These are phyloP conservation scores for Pelobates fuscus DNA, from an alignment of 2,113 vertebrate genomes.

Conservation along the genomic window DNA sequence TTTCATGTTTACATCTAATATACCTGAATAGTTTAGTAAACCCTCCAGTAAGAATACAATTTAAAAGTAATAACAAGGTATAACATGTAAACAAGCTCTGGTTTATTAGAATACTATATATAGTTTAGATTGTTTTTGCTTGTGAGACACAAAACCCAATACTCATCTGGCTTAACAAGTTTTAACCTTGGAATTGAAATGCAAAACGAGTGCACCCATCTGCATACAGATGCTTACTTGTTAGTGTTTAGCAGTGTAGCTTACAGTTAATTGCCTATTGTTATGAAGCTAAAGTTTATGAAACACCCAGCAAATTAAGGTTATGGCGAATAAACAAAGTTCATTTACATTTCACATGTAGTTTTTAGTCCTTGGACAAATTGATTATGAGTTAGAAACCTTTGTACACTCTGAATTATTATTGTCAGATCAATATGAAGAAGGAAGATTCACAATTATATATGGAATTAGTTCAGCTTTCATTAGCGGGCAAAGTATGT, in stretches of 20 bases:
- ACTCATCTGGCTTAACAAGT: slow-evolving; percentile 4
- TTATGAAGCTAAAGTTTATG: slow-evolving; percentile 40
- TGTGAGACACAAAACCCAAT: background rate
- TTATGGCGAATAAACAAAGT: slow-evolving; percentile 49
- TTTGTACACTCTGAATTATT: slow-evolving; percentile 43
- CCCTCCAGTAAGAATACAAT: too few species aligned
- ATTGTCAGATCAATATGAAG: slow-evolving; percentile 47
- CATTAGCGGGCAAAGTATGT: slow-evolving; percentile 29
- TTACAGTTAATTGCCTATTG: slow-evolving; percentile 49
- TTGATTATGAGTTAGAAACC: slow-evolving; percentile 45
- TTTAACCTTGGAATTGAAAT: slow-evolving; percentile 45
- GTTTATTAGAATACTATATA: too few species aligned
- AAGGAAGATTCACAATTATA: slow-evolving; percentile 40
- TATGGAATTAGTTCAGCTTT: slow-evolving; percentile 38
- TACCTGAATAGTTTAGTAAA: too few species aligned
- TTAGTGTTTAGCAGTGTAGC: slow-evolving; percentile 41
- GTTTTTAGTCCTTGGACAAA: slow-evolving; percentile 47
- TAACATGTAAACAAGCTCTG: too few species aligned
- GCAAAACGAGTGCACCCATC: slow-evolving; percentile 41
- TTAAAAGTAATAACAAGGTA: too few species aligned
- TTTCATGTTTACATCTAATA: too few species aligned
- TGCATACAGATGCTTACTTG: slow-evolving; percentile 29
- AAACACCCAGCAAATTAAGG: slow-evolving; percentile 47
- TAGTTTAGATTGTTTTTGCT: too few species aligned
- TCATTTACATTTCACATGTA: slow-evolving; percentile 48